Conservation (phyloP, 2,797 vertebrate species). For the Bradypodion ventrale region DNA sequence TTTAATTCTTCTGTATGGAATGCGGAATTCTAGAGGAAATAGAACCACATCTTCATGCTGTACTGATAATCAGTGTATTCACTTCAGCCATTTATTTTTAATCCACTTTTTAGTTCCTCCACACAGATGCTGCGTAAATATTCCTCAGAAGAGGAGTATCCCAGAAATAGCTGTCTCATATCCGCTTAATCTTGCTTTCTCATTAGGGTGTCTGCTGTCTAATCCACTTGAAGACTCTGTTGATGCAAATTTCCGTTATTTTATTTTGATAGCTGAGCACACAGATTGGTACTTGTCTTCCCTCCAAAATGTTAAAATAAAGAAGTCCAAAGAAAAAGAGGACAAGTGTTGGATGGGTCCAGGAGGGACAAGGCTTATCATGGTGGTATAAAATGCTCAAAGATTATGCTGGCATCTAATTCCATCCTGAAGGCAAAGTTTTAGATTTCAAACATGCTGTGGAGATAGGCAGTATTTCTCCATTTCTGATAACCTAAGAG, state of each 20-base stretch:
- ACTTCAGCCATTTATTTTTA: not conserved
- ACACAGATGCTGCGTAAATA: not conserved
- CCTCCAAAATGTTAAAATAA: not conserved
- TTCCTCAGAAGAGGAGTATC: not conserved
- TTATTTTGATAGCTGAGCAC: not conserved
- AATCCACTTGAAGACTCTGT: not conserved
- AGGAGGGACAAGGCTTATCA: not conserved
- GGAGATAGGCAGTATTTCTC: too few species aligned
- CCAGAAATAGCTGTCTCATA: not conserved
- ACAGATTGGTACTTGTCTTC: not conserved
- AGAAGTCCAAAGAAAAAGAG: not conserved
- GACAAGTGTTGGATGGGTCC: not conserved
- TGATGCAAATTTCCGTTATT: not conserved
- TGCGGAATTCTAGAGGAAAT: not conserved
- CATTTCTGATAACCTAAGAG: too few species aligned
- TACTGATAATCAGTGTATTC: not conserved
- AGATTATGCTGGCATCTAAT: not conserved
- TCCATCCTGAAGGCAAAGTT: not conserved
- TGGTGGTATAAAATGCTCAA: not conserved
- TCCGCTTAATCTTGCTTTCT: not conserved
- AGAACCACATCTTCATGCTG: not conserved
- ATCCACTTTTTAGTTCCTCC: not conserved
- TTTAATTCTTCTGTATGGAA: not conserved
- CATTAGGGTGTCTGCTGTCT: not conserved
- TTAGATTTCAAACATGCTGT: not conserved